Evolutionary conservation across 2,113 vertebrate species (phyloP).

Genomic region (Varanus komodoensis): DNA sequence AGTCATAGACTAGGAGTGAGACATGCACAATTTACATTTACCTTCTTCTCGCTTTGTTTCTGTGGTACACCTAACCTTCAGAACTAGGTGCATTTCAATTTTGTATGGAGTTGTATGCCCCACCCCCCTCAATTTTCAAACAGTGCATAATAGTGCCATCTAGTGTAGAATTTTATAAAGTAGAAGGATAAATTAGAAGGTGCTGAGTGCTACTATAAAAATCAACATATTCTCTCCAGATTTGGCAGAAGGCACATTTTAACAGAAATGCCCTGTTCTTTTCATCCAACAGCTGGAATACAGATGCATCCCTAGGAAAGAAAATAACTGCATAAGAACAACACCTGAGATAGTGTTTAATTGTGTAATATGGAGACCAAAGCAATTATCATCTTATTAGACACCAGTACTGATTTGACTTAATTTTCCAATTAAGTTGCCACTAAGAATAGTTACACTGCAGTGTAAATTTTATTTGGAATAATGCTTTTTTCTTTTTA

Average conservation of each 20-base stretch:
- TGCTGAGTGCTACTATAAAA: neutral
- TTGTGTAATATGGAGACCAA: neutral
- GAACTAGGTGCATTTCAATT: constrained; percentile 4
- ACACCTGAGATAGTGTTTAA: neutral
- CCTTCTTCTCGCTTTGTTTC: neutral
- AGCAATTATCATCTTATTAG: neutral
- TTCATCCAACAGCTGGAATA: too few relatives aligned
- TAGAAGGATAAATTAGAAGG: neutral
- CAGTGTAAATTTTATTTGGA: neutral
- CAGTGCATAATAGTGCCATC: constrained; percentile 66
- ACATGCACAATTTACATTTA: constrained; percentile 9
- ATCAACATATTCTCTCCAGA: fast-evolving
- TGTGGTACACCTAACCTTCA: constrained; percentile 37
- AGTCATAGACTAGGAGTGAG: constrained; percentile 4
- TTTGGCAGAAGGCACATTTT: neutral
- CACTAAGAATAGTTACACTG: neutral
- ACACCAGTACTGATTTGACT: neutral
- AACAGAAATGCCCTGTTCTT: neutral
- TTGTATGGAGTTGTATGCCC: neutral
- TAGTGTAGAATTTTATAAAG: constrained; percentile 39
- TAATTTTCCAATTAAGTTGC: neutral
- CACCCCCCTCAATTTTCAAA: constrained; percentile 17
- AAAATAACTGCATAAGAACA: neutral
- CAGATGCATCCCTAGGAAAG: neutral
- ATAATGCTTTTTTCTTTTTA: neutral